These are phyloP conservation scores for Prolemur simus DNA, from an alignment of 2,113 vertebrate genomes.

Conservation along the genomic window DNA sequence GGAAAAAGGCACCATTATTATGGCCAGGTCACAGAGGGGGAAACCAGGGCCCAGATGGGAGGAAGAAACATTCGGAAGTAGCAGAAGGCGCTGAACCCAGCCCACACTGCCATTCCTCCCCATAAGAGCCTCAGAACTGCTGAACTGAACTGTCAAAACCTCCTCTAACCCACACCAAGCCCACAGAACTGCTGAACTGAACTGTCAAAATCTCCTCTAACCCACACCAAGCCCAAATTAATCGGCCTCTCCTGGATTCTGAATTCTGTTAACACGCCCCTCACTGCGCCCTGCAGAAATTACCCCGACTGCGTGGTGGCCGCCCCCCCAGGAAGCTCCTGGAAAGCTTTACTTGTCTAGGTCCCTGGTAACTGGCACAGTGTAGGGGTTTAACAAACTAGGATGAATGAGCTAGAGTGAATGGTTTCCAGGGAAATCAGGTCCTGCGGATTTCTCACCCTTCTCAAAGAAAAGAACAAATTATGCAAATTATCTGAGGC, in stretches of 20 bases:
- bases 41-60: background rate
- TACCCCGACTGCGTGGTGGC: accelerated
- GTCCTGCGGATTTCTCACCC: background rate
- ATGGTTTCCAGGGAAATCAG: background rate
- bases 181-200: background rate
- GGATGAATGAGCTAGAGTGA: background rate
- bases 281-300: background rate
- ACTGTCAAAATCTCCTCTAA: background rate
- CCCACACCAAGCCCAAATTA: accelerated
- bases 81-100: background rate
- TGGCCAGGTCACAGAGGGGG: background rate
- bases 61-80: background rate
- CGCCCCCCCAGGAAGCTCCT: background rate
- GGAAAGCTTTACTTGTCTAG: background rate
- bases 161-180: background rate
- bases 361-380: background rate
- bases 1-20: background rate
- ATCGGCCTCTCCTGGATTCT: background rate
- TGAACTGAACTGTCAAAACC: no score
- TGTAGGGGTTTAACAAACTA: background rate
- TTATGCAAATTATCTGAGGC: conserved; percentile 25
- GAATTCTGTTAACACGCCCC: background rate
- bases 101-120: background rate
- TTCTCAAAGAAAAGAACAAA: background rate
- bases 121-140: background rate